A percentile compares a stretch with the other conserved stretches of the same genome.
Conservation (phyloP, 2,113 vertebrate genomes). For the Mystacornis crossleyi region DNA sequence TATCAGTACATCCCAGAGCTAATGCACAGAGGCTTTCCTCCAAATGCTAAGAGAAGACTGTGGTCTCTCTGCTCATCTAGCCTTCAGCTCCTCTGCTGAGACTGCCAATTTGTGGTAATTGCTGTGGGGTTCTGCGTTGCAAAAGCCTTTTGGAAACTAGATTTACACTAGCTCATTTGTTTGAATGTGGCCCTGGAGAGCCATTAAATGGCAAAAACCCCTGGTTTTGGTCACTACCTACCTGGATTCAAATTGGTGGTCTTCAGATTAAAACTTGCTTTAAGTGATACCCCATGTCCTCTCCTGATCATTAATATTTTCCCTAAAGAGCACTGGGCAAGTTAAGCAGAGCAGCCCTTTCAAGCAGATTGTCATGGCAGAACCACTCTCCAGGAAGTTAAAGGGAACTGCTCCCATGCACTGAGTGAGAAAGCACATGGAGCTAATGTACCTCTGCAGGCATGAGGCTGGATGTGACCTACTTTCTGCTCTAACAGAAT, state of each 20-base stretch:
- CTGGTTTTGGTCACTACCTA: slow-evolving; percentile 5
- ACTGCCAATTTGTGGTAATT: slow-evolving; percentile 61
- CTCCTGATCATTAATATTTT: slow-evolving; percentile 1
- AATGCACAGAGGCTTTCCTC: background rate
- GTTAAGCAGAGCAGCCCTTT: slow-evolving; percentile 1
- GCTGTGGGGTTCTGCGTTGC: slow-evolving; percentile 26
- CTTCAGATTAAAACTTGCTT: background rate
- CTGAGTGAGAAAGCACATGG: background rate
- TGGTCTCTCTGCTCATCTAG: slow-evolving; percentile 43
- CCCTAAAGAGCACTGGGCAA: background rate
- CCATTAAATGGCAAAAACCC: background rate
- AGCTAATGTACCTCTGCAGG: background rate
- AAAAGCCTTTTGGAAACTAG: slow-evolving; percentile 41
- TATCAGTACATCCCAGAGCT: background rate
- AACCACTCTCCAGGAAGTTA: slow-evolving; percentile 53
- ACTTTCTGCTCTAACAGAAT: background rate
- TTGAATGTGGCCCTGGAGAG: background rate
- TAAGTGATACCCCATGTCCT: background rate
- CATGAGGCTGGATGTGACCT: slow-evolving; percentile 5
- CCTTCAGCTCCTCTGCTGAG: slow-evolving; percentile 43
- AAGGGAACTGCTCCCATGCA: slow-evolving; percentile 2
- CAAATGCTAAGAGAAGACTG: background rate
- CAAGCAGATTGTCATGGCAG: background rate
- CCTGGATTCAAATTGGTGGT: slow-evolving; percentile 31
- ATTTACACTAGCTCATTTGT: slow-evolving; percentile 56